phyloP scores from a whole-genome alignment of 2,113 vertebrate species.

The Psittacula cyanocephala region DNA sequence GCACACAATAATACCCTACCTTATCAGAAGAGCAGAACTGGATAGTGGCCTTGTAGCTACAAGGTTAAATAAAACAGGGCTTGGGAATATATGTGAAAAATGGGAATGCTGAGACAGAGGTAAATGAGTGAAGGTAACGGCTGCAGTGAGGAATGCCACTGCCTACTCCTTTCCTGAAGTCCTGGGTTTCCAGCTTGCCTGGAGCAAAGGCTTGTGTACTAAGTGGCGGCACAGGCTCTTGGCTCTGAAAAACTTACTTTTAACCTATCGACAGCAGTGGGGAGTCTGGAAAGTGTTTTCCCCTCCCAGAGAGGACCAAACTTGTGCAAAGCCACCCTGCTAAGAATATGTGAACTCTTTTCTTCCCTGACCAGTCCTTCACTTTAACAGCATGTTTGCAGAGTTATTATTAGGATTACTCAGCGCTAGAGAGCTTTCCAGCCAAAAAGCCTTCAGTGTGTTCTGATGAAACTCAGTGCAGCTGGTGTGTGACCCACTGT shows the following conservation, averaged over 20 bases:
- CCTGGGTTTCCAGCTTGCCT: neutral
- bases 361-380: neutral
- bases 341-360: neutral
- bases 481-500: neutral
- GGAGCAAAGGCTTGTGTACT: neutral
- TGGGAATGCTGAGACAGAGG: neutral
- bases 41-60: neutral
- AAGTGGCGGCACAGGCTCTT: neutral
- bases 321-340: neutral
- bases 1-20: neutral
- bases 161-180: neutral
- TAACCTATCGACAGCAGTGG: neutral
- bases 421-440: fast-evolving
- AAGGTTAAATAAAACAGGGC: neutral
- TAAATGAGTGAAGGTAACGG: neutral
- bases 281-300: neutral
- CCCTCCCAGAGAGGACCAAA: neutral
- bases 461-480: fast-evolving
- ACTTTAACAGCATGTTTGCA: neutral
- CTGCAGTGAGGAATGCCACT: neutral
- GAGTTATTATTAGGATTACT: neutral
- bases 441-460: neutral
- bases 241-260: neutral
- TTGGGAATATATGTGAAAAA: neutral
- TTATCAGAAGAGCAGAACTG: neutral